Base-by-base conservation (phyloP, 2,888 invertebrate genomes). In the Argyresthia albistria region DNA sequence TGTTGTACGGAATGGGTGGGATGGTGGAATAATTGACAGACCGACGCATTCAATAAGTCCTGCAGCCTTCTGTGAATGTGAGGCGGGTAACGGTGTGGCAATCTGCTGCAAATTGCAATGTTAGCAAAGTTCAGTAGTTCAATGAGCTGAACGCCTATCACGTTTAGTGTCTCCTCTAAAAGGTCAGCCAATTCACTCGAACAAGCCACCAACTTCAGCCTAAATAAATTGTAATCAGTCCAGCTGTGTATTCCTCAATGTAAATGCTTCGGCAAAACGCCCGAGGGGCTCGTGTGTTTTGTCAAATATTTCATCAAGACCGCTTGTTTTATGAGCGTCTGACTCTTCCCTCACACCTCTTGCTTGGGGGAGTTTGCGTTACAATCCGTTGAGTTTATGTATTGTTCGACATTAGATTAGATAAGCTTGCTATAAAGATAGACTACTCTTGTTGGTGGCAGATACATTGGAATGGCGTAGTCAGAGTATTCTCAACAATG, bases 71-170 rank as follows among this genome's bases (percentile, higher is more conserved):
- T 25, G 64, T 63, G 69, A 72, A 66, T 72, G 70, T 67, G 63
- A 67, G 25, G 48, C 48, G 1, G 15, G 36, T 37, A 25, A 61
- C 59, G 60, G 67, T 77, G 74, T 68, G 67, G 79, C 74, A 80
- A 79, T 66, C 71, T 60, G 65, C 66, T 66, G 62, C 67, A 8
- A 46, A 25, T n/a, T 9, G 46, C 15, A 25, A 15, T 66, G 65
- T 70, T 73, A 69, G 68, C 68, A 80, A 82, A 80, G 82, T 80
- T 81, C 78, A 82, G 72, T 77, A 71, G 82, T 80, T 78, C 76
- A 73, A 73, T 68, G 73, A 66, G 71, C 74, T 67, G 64, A 68
- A 69, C 67, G 70, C 69, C 73, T 71, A 74, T 72, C 56, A 65
- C 70, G 70, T 74, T 73, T 73, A 71, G 76, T 77, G 78, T 77